Evolutionary conservation across 2,888 invertebrate genomes (phyloP).

Genomic region (Lymantria monacha): DNA sequence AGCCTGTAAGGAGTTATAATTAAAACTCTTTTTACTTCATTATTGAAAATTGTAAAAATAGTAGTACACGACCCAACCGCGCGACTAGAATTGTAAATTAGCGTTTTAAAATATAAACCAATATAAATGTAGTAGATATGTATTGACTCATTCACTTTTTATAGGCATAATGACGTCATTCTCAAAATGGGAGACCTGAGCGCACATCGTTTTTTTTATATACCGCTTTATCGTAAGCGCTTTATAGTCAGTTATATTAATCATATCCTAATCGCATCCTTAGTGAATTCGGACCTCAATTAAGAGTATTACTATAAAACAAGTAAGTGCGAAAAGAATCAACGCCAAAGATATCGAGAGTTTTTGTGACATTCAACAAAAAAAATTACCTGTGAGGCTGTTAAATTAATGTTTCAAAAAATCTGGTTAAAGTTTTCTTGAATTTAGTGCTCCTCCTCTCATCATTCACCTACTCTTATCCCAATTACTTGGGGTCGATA

Average conservation of each 20-base stretch:
- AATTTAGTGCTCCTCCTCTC: too few species aligned
- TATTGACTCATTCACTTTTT: neutral
- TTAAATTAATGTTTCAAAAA: constrained; percentile 28
- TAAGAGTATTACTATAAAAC: constrained; percentile 64
- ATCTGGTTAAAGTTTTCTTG: constrained; percentile 19
- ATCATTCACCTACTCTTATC: too few species aligned
- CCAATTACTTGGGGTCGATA: too few species aligned
- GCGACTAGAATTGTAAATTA: too few species aligned
- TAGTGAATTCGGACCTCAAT: constrained; percentile 76
- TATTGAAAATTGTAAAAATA: too few species aligned
- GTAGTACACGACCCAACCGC: too few species aligned
- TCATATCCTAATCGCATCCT: constrained; percentile 77
- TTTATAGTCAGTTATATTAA: constrained; percentile 57
- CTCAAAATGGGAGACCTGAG: neutral
- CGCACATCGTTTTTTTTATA: neutral
- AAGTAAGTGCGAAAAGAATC: constrained; percentile 64
- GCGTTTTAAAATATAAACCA: neutral
- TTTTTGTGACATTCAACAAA: constrained; percentile 34
- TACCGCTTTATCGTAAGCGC: constrained; percentile 1
- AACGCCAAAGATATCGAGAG: constrained; percentile 63
- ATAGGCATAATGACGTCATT: neutral
- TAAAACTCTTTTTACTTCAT: too few species aligned
- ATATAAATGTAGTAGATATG: neutral
- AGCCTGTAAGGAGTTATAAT: too few species aligned
- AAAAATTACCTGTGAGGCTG: constrained; percentile 56